Evolutionary conservation across 2,888 invertebrate genomes (phyloP).

Genomic region (Agriopis aurantiaria): DNA sequence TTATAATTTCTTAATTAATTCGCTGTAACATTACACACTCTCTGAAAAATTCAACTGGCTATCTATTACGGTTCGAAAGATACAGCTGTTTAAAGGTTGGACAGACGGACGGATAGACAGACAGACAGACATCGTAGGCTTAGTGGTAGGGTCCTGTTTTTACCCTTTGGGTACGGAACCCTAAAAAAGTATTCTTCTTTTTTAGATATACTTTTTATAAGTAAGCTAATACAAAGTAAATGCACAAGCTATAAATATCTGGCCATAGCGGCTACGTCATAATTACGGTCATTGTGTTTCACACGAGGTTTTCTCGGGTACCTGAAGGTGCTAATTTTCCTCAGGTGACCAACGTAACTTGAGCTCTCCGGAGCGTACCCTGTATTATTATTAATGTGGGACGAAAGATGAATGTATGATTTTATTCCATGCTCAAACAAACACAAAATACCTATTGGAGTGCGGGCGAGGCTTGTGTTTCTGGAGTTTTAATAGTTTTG

Average conservation of each 20-base stretch:
- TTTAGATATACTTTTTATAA: background rate
- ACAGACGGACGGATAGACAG: too few species aligned
- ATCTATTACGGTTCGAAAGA: too few species aligned
- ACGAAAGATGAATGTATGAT: background rate
- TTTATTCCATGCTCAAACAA: background rate
- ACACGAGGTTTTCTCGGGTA: constrained; percentile 34
- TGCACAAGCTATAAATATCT: constrained; percentile 3
- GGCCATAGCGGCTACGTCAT: constrained; percentile 13
- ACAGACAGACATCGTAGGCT: too few species aligned
- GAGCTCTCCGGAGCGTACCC: background rate
- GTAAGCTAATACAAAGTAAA: background rate
- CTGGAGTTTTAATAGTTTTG: too few species aligned
- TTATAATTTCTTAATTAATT: too few species aligned
- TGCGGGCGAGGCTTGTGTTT: too few species aligned
- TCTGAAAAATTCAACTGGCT: too few species aligned
- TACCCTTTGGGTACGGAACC: too few species aligned
- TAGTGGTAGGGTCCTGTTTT: too few species aligned
- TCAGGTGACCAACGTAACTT: constrained; percentile 15
- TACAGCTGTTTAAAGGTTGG: too few species aligned
- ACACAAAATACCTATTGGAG: background rate
- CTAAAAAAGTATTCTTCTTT: too few species aligned
- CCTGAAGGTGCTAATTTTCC: constrained; percentile 38
- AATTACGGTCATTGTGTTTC: constrained; percentile 30
- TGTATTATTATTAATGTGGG: background rate
- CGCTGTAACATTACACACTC: too few species aligned